Percentiles rank a stretch among this genome's conserved stretches.
Evolutionary conservation across 2,888 invertebrate genomes (phyloP).

Genomic region (Synergus laeviventris): DNA sequence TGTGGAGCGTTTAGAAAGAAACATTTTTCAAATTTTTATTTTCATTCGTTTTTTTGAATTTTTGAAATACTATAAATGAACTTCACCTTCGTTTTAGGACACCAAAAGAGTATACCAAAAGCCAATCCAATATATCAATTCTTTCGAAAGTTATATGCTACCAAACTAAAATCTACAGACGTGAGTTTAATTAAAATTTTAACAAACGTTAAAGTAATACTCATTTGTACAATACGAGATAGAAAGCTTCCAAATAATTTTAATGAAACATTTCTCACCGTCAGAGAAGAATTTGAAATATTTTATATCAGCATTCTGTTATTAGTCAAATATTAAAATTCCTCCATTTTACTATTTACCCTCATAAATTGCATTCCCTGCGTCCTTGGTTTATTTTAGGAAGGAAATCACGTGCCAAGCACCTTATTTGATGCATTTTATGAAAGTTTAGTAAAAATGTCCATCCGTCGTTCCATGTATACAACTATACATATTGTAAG

Average conservation of each 20-base stretch:
- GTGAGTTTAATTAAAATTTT: too few species aligned
- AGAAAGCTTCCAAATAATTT: background rate
- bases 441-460: background rate
- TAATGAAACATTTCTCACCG: constrained; percentile 1
- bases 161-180: too few species aligned
- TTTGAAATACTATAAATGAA: too few species aligned
- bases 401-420: background rate
- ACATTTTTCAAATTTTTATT: too few species aligned
- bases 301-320: background rate
- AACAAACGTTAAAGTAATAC: background rate
- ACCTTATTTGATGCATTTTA: background rate
- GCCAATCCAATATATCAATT: too few species aligned
- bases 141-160: too few species aligned
- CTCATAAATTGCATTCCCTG: background rate
- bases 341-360: background rate
- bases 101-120: too few species aligned
- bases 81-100: too few species aligned
- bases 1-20: too few species aligned
- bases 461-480: background rate
- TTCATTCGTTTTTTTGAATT: too few species aligned
- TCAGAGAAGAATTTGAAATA: background rate
- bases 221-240: background rate
- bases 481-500: background rate
- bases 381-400: background rate
- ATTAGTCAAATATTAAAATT: background rate